These are phyloP conservation scores for Hydrotaea cyrtoneurina DNA, from an alignment of 2,888 invertebrate species.

Conservation along the genomic window DNA sequence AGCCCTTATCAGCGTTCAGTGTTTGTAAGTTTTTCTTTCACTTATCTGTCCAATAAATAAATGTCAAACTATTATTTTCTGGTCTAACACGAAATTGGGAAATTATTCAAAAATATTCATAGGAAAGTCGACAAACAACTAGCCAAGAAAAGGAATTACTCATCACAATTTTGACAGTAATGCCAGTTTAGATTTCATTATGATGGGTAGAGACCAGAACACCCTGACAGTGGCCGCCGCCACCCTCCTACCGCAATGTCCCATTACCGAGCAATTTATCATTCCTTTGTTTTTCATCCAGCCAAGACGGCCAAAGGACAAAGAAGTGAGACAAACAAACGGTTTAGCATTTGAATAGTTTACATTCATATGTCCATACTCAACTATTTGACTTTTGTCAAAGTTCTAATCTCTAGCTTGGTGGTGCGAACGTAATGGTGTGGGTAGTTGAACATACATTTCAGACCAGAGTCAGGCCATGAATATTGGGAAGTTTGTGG, in stretches of 20 bases:
- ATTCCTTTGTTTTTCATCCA: slow-evolving; percentile 42
- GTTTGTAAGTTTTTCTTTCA: slow-evolving; percentile 2
- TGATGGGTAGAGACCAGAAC: neutral
- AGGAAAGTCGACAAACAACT: neutral
- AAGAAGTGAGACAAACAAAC: neutral
- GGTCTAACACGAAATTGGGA: slow-evolving; percentile 23
- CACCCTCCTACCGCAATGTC: neutral
- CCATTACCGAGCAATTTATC: slow-evolving; percentile 45
- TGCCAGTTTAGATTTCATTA: slow-evolving; percentile 43
- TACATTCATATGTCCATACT: neutral
- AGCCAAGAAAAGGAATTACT: neutral
- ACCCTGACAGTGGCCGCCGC: neutral
- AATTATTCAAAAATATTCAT: slow-evolving; percentile 31
- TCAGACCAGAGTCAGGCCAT: too few relatives aligned
- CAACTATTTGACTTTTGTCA: slow-evolving; percentile 21
- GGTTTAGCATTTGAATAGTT: slow-evolving; percentile 2
- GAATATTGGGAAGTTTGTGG: too few relatives aligned
- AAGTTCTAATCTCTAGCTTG: neutral
- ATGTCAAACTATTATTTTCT: slow-evolving; percentile 32
- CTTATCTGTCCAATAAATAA: slow-evolving; percentile 25
- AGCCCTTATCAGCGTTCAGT: neutral
- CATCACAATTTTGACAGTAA: slow-evolving; percentile 54
- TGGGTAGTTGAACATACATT: too few relatives aligned
- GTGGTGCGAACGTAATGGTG: too few relatives aligned
- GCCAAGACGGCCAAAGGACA: neutral